phyloP scores from a whole-genome alignment of 1,140 invertebrate species.

The Sweltsa coloradensis region DNA sequence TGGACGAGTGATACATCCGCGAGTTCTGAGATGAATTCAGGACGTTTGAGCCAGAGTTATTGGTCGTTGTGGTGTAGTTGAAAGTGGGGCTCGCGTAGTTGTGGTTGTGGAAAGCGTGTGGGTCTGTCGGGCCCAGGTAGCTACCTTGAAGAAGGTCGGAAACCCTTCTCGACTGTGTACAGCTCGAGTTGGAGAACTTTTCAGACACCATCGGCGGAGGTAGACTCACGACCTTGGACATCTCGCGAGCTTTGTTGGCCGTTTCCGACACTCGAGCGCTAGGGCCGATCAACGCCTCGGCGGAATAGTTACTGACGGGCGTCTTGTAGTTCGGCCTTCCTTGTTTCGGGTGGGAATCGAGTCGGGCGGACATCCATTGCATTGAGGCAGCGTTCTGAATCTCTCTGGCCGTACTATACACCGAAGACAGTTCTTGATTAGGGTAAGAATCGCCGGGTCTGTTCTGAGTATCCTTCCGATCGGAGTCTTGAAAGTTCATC shows the following conservation, averaged over 20 bases:
- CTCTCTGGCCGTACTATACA: not conserved
- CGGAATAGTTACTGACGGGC: conserved; percentile 13
- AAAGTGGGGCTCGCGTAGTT: too few species aligned
- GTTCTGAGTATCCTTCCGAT: not conserved
- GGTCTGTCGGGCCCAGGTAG: too few species aligned
- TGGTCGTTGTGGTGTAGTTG: too few species aligned
- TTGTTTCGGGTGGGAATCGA: too few species aligned
- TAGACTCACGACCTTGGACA: conserved; percentile 7
- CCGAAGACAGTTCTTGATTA: not conserved
- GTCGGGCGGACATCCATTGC: too few species aligned
- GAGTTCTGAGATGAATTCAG: too few species aligned
- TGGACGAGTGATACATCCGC: too few species aligned
- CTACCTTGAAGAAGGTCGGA: too few species aligned
- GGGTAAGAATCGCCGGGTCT: not conserved
- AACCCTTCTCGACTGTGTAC: too few species aligned
- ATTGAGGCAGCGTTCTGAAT: not conserved
- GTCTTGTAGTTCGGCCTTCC: conserved; percentile 6
- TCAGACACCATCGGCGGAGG: conserved; percentile 11
- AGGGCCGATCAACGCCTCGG: conserved; percentile 15
- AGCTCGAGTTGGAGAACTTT: too few species aligned
- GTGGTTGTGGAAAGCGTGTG: too few species aligned
- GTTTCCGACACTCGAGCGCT: not conserved
- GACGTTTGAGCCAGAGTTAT: too few species aligned
- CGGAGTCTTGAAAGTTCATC: not conserved
- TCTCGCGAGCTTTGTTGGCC: not conserved